phyloP scores from a whole-genome alignment of 2,113 vertebrate genomes.

The Lampris incognitus region DNA sequence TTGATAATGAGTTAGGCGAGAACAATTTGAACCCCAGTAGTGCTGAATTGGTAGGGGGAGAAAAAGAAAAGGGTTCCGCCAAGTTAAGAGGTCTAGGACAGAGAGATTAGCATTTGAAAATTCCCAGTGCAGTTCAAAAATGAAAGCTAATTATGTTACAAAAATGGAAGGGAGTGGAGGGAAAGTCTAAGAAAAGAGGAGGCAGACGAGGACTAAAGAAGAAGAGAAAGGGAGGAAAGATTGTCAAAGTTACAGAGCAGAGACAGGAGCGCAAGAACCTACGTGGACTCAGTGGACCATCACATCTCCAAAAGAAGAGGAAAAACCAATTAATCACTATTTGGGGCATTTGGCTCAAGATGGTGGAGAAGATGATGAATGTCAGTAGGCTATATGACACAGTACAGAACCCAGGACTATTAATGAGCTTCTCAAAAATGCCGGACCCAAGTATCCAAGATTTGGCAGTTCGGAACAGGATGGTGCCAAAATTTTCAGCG shows the following conservation, averaged over 20 bases:
- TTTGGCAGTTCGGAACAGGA: background rate
- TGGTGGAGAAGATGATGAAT: constrained; percentile 60
- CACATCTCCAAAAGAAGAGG: constrained; percentile 52
- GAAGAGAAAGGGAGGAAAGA: constrained; percentile 30
- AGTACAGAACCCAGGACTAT: constrained; percentile 45
- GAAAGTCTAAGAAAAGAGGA: constrained; percentile 34
- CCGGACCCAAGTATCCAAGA: constrained; percentile 11
- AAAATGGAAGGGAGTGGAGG: constrained; percentile 68
- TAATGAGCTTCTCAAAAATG: constrained; percentile 57
- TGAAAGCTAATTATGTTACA: constrained; percentile 86
- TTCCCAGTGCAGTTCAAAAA: constrained; percentile 83
- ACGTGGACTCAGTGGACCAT: constrained; percentile 71
- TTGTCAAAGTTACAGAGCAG: constrained; percentile 67
- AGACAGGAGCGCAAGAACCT: constrained; percentile 59
- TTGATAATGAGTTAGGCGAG: constrained; percentile 89
- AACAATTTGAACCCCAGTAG: constrained; percentile 87
- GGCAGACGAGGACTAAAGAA: constrained; percentile 19
- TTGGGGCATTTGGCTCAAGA: constrained; percentile 59
- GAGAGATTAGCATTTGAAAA: constrained; percentile 87
- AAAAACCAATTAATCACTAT: constrained; percentile 72
- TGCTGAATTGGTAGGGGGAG: constrained; percentile 81
- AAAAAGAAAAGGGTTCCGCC: constrained; percentile 68
- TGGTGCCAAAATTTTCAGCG: background rate
- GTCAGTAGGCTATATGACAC: constrained; percentile 63
- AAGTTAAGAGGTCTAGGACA: constrained; percentile 88